Evolutionary conservation across 2,113 vertebrate species (phyloP), one percentile per base, ranked within the genome.

Genomic region (Microcebus murinus): DNA sequence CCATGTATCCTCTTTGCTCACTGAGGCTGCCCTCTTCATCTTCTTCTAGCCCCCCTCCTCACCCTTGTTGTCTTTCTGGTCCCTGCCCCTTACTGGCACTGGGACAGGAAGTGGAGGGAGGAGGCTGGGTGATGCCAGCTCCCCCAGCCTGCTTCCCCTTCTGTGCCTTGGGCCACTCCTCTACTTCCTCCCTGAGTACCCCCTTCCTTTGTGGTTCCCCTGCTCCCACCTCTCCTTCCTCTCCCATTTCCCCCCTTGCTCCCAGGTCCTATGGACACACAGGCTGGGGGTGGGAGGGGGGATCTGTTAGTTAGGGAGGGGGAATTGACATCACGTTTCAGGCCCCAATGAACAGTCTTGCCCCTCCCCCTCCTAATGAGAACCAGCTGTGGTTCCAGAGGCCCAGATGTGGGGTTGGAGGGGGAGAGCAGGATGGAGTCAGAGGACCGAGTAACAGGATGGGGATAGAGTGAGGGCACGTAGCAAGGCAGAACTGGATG

Each of bases 361-460:
- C 96, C 97, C 98, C 98, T 97, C 98, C 98, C 97, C 98, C 97
- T 97, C 96, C 90, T 98, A 98, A 98, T 97, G 98, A 98, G 97
- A 98, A 98, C 97, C 98, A 98, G 98, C 98, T 98, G 98, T 97
- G 95, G 93, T 96, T 97, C 96, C 97, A 98, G 97, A 98, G 97
- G 97, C 97, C 97, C 97, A 98, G 97, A 97, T 98, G 97, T 97
- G 95, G 96, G 97, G 93, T 76, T 89, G 93, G 91, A 95, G 74
- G 94, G 96, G 95, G 55, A 97, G 98, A 94, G 91, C 74, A 71
- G 93, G 83, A 96, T 95, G 89, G 96, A 98, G 87, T 94, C 96
- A 92, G 94, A 97, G 96, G 95, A 97, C 96, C 94, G 79, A 97
- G 97, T 79, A 97, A 93, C 80, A 91, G 90, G 83, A 61, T 87